Conservation (phyloP, 2,113 vertebrate genomes). For the Benitochromis conjunctus region DNA sequence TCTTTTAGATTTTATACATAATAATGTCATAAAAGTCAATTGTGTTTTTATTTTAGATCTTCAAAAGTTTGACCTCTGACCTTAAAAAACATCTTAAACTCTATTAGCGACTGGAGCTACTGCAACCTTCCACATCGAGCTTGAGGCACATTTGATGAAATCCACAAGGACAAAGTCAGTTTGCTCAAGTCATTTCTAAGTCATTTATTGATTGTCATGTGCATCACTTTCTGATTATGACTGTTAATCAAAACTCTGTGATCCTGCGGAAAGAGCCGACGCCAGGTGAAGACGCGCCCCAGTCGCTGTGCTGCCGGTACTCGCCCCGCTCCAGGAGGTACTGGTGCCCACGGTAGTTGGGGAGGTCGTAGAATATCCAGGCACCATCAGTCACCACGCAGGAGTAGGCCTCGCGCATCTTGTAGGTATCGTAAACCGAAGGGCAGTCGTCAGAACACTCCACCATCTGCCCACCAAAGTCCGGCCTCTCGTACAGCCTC, state of each 20-base stretch:
- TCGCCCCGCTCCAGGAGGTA: conserved; percentile 64
- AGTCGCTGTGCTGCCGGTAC: conserved; percentile 58
- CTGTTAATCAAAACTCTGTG: conserved; percentile 53
- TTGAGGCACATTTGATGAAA: not conserved
- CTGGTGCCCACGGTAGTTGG: conserved; percentile 65
- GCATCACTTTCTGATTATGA: not conserved
- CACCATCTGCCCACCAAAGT: conserved; percentile 58
- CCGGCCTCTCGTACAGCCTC: conserved; percentile 61
- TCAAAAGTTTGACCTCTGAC: not conserved
- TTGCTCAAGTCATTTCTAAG: conserved; percentile 37
- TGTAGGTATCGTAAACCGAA: conserved; percentile 53
- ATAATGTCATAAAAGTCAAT: not conserved
- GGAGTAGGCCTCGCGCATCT: conserved; percentile 58
- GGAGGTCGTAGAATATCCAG: conserved; percentile 68
- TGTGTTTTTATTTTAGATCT: not conserved
- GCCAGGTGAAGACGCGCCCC: conserved; percentile 51
- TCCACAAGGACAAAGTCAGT: not conserved
- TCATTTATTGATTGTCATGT: conserved; percentile 34
- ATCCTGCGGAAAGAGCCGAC: conserved; percentile 66
- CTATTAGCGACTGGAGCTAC: not conserved
- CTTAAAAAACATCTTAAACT: not conserved
- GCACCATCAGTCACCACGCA: conserved; percentile 61
- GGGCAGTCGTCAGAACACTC: conserved; percentile 63
- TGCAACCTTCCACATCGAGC: not conserved
- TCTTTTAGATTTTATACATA: no score